Evolutionary conservation across 2,888 invertebrate species (phyloP).

Genomic region (Sussaba pulchella): DNA sequence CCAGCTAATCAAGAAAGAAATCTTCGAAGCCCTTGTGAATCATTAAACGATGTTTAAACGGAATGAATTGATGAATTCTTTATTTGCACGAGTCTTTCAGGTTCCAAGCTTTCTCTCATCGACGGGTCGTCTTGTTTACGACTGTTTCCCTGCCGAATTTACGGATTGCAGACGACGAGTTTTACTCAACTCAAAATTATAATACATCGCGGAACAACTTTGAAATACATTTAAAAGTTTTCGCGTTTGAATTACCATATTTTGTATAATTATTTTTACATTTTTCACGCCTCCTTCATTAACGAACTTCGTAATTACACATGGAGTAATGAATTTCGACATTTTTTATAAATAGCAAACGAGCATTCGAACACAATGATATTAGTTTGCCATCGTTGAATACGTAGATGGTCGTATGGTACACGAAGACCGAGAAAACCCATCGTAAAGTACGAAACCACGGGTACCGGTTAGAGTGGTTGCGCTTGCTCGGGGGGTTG

Average conservation of each 20-base stretch:
- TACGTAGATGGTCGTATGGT: background rate
- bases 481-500: conserved; percentile 46
- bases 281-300: no score
- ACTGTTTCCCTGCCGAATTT: background rate
- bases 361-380: background rate
- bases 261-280: background rate
- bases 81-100: conserved; percentile 54
- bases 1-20: conserved; percentile 64
- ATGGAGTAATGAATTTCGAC: background rate
- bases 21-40: conserved; percentile 64
- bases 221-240: background rate
- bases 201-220: background rate
- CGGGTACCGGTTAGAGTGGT: conserved; percentile 35
- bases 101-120: conserved; percentile 44
- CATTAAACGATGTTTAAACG: conserved; percentile 66
- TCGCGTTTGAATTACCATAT: background rate
- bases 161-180: background rate
- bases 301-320: background rate
- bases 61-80: conserved; percentile 68
- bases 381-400: background rate
- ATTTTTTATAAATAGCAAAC: background rate
- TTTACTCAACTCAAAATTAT: background rate
- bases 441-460: conserved; percentile 18
- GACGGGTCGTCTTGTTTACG: conserved; percentile 49
- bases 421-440: conserved; percentile 3